Conservation (phyloP, 2,888 invertebrate genomes). For the Vesta saturnalis region DNA sequence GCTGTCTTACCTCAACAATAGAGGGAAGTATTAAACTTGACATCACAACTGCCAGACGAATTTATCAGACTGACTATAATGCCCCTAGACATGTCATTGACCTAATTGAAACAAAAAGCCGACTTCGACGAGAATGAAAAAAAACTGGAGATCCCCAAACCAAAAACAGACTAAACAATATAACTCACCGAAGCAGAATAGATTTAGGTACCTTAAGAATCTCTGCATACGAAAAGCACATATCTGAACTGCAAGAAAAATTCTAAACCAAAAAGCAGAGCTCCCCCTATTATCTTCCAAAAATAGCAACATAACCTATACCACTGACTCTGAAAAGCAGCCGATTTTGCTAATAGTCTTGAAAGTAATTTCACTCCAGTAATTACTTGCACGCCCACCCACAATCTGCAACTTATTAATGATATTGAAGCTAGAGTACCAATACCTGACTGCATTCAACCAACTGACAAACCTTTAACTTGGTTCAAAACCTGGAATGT, state of each 20-base stretch:
- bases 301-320: not conserved
- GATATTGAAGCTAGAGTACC: not conserved
- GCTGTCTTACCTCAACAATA: constrained; percentile 13
- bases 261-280: not conserved
- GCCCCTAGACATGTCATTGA: not conserved
- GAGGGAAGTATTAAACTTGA: constrained; percentile 8
- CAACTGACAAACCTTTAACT: not conserved
- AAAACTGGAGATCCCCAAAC: not conserved
- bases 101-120: not conserved
- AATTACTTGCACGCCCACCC: too few relatives aligned
- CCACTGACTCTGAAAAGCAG: too few relatives aligned
- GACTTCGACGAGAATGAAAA: not conserved
- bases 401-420: not conserved
- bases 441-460: not conserved
- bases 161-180: constrained; percentile 4
- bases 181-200: not conserved
- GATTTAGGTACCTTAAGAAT: not conserved
- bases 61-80: not conserved
- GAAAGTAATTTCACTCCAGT: too few relatives aligned
- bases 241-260: too few relatives aligned
- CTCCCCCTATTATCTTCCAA: not conserved
- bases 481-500: constrained; percentile 13
- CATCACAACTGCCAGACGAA: constrained; percentile 4
- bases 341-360: not conserved
- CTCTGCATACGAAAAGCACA: not conserved